Evolutionary conservation across 2,888 invertebrate species (phyloP).

Genomic region (Branchellion lobata): DNA sequence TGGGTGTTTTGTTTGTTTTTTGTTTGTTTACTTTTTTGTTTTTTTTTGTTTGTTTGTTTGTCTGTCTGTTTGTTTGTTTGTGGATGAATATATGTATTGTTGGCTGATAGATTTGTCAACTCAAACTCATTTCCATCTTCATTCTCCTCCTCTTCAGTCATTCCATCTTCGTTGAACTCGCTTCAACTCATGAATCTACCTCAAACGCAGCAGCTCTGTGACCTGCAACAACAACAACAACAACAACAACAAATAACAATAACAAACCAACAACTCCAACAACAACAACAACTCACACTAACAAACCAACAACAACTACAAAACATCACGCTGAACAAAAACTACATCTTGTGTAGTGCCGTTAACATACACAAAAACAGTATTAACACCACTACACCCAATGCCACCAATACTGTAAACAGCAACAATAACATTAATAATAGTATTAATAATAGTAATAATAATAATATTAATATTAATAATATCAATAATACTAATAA

Average conservation of each 20-base stretch:
- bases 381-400: not conserved
- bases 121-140: not conserved
- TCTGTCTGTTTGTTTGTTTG: too few relatives aligned
- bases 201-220: not conserved
- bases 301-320: conserved; percentile 1
- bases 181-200: not conserved
- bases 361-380: not conserved
- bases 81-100: too few relatives aligned
- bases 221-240: not conserved
- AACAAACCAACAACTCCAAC: conserved; percentile 24
- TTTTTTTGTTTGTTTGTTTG: too few relatives aligned
- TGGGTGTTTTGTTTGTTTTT: too few relatives aligned
- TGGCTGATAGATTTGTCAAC: too few relatives aligned
- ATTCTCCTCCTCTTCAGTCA: not conserved
- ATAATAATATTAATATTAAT: not conserved
- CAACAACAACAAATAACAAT: not conserved
- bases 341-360: not conserved
- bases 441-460: not conserved
- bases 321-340: not conserved
- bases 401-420: not conserved
- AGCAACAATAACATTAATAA: not conserved
- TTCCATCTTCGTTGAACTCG: not conserved
- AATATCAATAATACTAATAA: not conserved
- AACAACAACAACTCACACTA: not conserved
- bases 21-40: too few relatives aligned